A percentile compares a stretch with the other conserved stretches of the same genome.
phyloP scores from a whole-genome alignment of 2,113 vertebrate species.

The Oncorhynchus keta region DNA sequence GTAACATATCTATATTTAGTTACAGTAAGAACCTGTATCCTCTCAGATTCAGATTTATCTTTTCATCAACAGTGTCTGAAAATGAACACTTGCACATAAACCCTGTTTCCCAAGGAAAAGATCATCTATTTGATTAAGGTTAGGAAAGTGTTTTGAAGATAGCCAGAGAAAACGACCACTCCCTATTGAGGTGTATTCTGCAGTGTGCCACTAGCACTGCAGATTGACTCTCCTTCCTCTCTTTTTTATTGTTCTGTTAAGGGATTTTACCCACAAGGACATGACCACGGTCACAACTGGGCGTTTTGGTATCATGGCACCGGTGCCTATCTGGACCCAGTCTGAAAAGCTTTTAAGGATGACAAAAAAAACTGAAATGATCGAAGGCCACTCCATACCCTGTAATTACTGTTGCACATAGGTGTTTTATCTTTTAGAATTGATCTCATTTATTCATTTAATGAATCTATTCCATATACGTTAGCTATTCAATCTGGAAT shows the following conservation, averaged over 20 bases:
- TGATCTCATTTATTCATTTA: neutral
- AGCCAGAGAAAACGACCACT: neutral
- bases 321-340: neutral
- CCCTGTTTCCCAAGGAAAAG: neutral
- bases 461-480: too few species aligned
- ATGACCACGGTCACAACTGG: neutral
- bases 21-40: neutral
- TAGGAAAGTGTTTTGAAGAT: neutral
- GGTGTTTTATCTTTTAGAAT: neutral
- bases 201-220: neutral
- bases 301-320: neutral
- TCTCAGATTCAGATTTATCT: neutral
- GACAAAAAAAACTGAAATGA: neutral
- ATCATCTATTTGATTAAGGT: neutral
- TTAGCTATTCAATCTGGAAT: neutral
- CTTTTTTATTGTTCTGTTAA: neutral
- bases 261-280: neutral
- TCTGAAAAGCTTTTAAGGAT: slow-evolving; percentile 5
- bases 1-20: neutral
- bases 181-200: neutral
- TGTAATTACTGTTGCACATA: neutral
- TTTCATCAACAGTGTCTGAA: neutral
- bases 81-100: neutral
- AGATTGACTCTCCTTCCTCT: neutral
- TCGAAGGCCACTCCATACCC: neutral